Evolutionary conservation across 2,113 vertebrate species (phyloP).

Genomic region (Oreochromis aureus): DNA sequence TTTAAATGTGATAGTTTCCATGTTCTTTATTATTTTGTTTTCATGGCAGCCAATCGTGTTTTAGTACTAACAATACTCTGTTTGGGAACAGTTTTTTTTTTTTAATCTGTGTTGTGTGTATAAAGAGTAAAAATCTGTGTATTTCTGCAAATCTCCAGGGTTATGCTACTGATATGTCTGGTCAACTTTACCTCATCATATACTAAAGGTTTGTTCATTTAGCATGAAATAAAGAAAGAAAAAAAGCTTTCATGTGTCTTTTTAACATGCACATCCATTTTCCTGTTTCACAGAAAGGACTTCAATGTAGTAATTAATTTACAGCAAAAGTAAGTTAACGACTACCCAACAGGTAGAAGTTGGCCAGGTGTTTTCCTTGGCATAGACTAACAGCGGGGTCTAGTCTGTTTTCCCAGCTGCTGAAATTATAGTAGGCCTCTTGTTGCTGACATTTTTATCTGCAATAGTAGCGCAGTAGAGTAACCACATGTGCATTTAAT

Average conservation of each 20-base stretch:
- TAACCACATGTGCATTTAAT: background rate
- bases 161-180: background rate
- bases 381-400: background rate
- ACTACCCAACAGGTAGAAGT: background rate
- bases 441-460: background rate
- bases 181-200: background rate
- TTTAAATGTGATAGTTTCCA: background rate
- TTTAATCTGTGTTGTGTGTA: background rate
- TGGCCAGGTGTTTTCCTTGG: background rate
- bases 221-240: background rate
- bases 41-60: background rate
- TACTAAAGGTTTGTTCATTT: background rate
- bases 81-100: background rate
- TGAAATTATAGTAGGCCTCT: background rate
- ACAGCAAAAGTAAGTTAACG: background rate
- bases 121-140: background rate
- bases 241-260: background rate
- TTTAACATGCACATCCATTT: background rate
- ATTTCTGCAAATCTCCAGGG: background rate
- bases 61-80: background rate
- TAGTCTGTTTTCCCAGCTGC: background rate
- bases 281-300: background rate
- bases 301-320: background rate
- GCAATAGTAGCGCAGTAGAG: background rate
- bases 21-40: background rate